A percentile compares a stretch with the other conserved stretches of the same genome.
Conservation (phyloP, 2,113 vertebrate species). For the Cariama cristata region DNA sequence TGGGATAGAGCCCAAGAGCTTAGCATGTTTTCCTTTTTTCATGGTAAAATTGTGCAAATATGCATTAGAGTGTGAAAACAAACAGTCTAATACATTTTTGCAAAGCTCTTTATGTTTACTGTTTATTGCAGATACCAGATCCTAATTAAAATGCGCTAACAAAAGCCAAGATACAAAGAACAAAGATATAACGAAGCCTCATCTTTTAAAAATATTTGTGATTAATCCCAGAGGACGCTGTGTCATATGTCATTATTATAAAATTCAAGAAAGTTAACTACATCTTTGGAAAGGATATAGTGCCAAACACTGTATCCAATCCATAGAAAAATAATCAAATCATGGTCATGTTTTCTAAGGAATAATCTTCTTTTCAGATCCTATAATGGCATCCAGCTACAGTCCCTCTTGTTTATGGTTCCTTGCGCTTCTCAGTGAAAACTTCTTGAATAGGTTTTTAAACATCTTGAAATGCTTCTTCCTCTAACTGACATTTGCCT, state of each 20-base stretch:
- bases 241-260: constrained; percentile 46
- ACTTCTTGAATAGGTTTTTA: constrained; percentile 46
- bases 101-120: constrained; percentile 91
- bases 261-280: constrained; percentile 72
- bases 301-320: constrained; percentile 29
- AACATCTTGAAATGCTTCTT: constrained; percentile 11
- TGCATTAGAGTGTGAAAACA: constrained; percentile 91
- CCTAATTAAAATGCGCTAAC: constrained; percentile 89
- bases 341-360: constrained; percentile 36
- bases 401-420: constrained; percentile 17
- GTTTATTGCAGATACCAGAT: constrained; percentile 91
- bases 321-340: constrained; percentile 48
- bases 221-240: constrained; percentile 80
- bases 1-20: constrained; percentile 89
- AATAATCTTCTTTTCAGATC: constrained; percentile 64
- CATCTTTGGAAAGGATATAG: constrained; percentile 13
- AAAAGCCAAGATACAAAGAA: constrained; percentile 89
- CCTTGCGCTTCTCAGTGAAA: constrained; percentile 7
- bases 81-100: constrained; percentile 90
- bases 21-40: constrained; percentile 90
- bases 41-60: constrained; percentile 91
- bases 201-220: constrained; percentile 83
- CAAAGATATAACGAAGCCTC: constrained; percentile 84
- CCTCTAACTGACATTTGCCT: not conserved
- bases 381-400: constrained; percentile 39